Conservation (phyloP, 1,140 invertebrate genomes). For the Solen grandis region DNA sequence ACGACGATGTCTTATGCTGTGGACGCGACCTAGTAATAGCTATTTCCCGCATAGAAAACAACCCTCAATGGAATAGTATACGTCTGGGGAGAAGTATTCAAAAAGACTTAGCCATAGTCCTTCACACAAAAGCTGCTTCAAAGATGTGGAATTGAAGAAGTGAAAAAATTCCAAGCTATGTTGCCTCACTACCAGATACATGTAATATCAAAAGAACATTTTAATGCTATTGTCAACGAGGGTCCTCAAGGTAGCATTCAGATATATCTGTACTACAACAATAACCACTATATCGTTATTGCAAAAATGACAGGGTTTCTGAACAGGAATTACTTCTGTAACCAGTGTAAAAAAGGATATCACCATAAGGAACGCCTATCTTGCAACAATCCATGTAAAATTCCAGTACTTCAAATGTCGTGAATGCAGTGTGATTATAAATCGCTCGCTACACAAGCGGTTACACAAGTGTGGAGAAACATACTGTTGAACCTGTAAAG, state of each 20-base stretch:
- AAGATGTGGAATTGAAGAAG: too few relatives aligned
- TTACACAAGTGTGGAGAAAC: too few relatives aligned
- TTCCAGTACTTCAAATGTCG: too few relatives aligned
- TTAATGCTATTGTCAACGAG: too few relatives aligned
- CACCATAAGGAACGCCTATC: conserved; percentile 43
- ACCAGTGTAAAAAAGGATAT: conserved; percentile 51
- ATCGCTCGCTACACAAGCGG: too few relatives aligned
- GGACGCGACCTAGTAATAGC: not conserved
- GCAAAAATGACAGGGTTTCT: conserved; percentile 52
- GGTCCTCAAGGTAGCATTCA: too few relatives aligned
- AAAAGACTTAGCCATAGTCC: not conserved
- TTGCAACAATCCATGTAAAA: conserved; percentile 46
- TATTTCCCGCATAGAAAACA: not conserved
- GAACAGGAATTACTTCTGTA: conserved; percentile 45
- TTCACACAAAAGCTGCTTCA: not conserved
- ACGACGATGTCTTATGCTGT: not conserved
- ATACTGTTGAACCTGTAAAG: too few relatives aligned
- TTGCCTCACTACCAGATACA: too few relatives aligned
- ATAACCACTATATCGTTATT: conserved; percentile 55
- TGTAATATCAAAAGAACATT: too few relatives aligned
- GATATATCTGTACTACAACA: conserved; percentile 42
- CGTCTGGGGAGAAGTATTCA: not conserved
- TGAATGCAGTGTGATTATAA: too few relatives aligned
- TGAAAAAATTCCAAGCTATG: too few relatives aligned
- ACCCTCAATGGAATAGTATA: not conserved